These are phyloP conservation scores for Nebria brevicollis DNA, from an alignment of 2,888 invertebrate species.

Conservation along the genomic window DNA sequence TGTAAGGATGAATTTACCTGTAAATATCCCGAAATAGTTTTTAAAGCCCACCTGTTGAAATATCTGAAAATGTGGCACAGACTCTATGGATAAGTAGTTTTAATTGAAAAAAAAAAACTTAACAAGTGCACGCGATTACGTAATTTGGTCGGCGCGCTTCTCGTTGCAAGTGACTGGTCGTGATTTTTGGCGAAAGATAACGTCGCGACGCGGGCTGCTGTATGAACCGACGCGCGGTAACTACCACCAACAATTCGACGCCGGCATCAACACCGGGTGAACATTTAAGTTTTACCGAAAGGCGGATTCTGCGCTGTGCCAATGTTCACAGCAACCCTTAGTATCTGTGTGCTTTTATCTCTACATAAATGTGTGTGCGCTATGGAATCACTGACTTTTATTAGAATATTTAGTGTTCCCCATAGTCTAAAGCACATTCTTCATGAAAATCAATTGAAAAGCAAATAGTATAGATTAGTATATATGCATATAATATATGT, in stretches of 20 bases:
- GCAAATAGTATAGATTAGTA: no score
- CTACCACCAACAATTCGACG: conserved; percentile 30
- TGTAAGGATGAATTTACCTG: neutral
- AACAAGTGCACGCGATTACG: neutral
- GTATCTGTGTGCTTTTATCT: neutral
- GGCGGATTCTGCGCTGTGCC: conserved; percentile 36
- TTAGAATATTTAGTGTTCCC: no score
- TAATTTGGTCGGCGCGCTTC: neutral
- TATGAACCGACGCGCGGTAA: conserved; percentile 30
- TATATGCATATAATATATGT: no score
- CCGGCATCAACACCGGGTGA: neutral
- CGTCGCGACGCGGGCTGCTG: conserved; percentile 21
- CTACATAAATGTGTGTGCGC: no score
- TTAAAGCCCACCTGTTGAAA: conserved; percentile 24
- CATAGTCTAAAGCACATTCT: no score
- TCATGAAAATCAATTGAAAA: no score
- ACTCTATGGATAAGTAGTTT: neutral
- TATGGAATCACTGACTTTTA: no score
- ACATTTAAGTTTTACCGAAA: conserved; percentile 21
- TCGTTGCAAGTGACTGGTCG: conserved; percentile 12
- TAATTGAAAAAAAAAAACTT: no score
- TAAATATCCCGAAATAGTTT: neutral
- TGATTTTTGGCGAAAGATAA: neutral
- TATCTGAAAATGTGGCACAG: conserved; percentile 8
- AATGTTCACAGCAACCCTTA: conserved; percentile 3